Evolutionary conservation across 2,113 vertebrate genomes (phyloP), one percentile per base, ranked within the genome.

Genomic region (Agapornis roseicollis): DNA sequence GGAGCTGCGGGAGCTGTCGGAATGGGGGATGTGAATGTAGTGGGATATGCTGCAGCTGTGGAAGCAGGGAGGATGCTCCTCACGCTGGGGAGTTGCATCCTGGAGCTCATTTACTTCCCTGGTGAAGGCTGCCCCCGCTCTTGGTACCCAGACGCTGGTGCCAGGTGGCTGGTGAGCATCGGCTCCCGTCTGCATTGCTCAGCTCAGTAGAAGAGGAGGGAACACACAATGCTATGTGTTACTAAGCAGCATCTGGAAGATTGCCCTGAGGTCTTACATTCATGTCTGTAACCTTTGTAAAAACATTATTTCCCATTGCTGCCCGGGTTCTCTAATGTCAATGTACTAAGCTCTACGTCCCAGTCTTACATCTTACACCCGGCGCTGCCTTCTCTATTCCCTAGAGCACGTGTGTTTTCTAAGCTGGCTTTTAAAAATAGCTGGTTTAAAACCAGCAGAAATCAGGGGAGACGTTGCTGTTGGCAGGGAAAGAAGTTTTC

Each of bases 271-370:
- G 83, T 72, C 86, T 92, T 79, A 80, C 66, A 42, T 93, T 96
- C 70, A n/a, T 95, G 65, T 95, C 91, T 84, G 84, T 95, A 93
- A 94, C 94, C 95, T 97, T 94, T 95, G 92, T 95, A 82, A 95
- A 97, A 97, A 83, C 83, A 91, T 50, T 80, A 88, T 94, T 97
- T 97, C 95, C 95, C 90, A 31, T 86, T 46, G 94, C 96, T 95
- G 0, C 79, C 86, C 1, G 0, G 37, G 56, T 97, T 96, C 96
- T 96, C 80, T 91, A 97, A 97, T 94, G 95, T 93, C 96, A 94
- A 2, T 92, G 82, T 83, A 64, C 89, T 73, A 33, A 95, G 94
- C 91, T 91, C 90, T 95, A 28, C 92, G 66, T 92, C 77, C 86
- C 60, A 13, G 93, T 68, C 61, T 95, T 95, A 50, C 90, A 80